These are phyloP conservation scores for Phataginus tricuspis DNA, from an alignment of 2,797 vertebrate species.

Conservation along the genomic window DNA sequence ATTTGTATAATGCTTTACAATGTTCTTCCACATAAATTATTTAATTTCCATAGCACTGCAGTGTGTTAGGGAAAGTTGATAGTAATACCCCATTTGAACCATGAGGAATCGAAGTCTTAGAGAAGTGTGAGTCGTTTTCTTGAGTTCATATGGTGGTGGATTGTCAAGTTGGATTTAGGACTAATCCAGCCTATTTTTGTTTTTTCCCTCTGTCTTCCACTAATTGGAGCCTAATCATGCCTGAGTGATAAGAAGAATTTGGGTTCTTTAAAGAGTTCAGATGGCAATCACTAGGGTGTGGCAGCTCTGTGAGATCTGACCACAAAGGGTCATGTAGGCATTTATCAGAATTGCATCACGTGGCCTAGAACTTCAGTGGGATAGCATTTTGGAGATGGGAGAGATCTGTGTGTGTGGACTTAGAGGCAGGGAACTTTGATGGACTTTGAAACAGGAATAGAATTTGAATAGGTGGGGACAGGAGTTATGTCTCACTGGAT, in stretches of 20 bases:
- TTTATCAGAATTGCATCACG: not conserved
- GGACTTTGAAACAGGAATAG: not conserved
- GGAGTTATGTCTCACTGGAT: not conserved
- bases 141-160: not conserved
- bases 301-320: not conserved
- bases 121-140: conserved; percentile 8
- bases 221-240: not conserved
- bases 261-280: not conserved
- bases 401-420: not conserved
- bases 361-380: not conserved
- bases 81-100: conserved; percentile 43
- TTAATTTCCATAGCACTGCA: conserved; percentile 59
- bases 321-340: not conserved
- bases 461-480: not conserved
- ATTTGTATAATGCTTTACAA: conserved; percentile 62
- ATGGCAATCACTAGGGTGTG: not conserved
- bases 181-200: not conserved
- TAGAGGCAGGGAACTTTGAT: not conserved
- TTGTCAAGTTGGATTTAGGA: not conserved
- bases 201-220: not conserved
- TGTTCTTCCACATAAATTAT: conserved; percentile 63
- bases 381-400: not conserved
- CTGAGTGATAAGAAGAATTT: not conserved
- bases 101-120: conserved; percentile 5
- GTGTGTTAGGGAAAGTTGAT: conserved; percentile 33